Conservation (phyloP, 2,797 vertebrate species). For the Stomatorhinus walkeri region DNA sequence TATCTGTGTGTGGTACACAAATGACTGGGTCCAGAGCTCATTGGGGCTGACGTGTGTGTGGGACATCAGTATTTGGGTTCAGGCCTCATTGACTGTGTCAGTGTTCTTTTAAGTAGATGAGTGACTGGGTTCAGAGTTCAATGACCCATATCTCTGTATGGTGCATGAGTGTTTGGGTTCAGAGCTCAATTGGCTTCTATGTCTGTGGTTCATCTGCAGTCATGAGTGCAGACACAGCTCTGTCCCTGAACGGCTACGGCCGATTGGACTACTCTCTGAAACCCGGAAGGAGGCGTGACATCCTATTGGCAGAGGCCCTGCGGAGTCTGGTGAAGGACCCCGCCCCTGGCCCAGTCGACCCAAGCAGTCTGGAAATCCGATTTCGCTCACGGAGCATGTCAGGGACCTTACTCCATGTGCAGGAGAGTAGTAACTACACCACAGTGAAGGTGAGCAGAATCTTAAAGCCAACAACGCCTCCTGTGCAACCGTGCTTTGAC, state of each 20-base stretch:
- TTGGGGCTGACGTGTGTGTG: not conserved
- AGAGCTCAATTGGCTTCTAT: not conserved
- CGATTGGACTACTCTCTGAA: constrained; percentile 84
- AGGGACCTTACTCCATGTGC: constrained; percentile 79
- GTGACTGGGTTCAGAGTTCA: not conserved
- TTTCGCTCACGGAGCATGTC: constrained; percentile 89
- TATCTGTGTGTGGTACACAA: not conserved
- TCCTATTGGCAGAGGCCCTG: constrained; percentile 59
- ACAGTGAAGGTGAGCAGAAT: constrained; percentile 74
- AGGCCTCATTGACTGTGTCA: not conserved
- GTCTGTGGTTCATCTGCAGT: constrained; percentile 53
- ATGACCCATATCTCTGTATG: not conserved
- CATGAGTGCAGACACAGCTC: constrained; percentile 78
- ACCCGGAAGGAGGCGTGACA: constrained; percentile 73
- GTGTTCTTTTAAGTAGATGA: not conserved
- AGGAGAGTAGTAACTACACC: constrained; percentile 95
- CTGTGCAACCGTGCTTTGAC: not conserved
- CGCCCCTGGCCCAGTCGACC: constrained; percentile 23
- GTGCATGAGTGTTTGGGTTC: not conserved
- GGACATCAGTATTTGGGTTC: not conserved
- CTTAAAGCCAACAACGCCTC: no score
- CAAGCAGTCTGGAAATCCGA: constrained; percentile 76
- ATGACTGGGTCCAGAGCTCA: not conserved
- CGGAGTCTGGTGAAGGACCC: constrained; percentile 30
- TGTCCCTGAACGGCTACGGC: constrained; percentile 83